Percentiles rank a stretch among this genome's conserved stretches.
phyloP scores from a whole-genome alignment of 2,888 invertebrate species.

The Chouioia cunea region DNA sequence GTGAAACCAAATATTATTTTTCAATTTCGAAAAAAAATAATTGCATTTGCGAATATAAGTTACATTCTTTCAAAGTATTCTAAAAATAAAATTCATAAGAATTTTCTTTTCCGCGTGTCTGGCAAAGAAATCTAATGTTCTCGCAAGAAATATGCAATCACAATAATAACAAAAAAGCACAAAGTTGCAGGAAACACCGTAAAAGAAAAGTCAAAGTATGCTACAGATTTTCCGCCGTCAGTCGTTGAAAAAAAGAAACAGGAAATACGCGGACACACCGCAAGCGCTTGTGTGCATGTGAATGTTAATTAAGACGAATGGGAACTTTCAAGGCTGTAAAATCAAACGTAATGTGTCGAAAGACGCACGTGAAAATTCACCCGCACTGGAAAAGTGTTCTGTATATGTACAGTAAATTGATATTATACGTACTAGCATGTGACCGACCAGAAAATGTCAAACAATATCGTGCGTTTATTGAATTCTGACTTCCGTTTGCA shows the following conservation, averaged over 20 bases:
- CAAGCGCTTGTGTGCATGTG: background rate
- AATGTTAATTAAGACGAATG: constrained; percentile 31
- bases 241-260: constrained; percentile 16
- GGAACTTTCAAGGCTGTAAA: constrained; percentile 44
- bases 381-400: background rate
- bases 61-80: too few species aligned
- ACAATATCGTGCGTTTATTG: too few species aligned
- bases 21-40: too few species aligned
- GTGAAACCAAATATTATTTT: too few species aligned
- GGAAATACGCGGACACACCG: constrained; percentile 14
- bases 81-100: too few species aligned
- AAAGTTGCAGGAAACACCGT: too few species aligned
- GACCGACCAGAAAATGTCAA: background rate
- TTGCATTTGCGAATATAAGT: too few species aligned
- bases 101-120: too few species aligned
- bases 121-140: too few species aligned
- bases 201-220: constrained; percentile 14
- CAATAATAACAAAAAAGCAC: too few species aligned
- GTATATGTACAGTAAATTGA: constrained; percentile 17
- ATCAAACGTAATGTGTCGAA: constrained; percentile 11
- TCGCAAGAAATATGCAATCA: too few species aligned
- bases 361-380: too few species aligned
- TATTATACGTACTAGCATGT: background rate
- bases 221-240: background rate
- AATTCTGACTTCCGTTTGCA: constrained; percentile 13